These are phyloP conservation scores for Siderastrea siderea DNA, from an alignment of 92 coral and sea anemone genomes.

Conservation along the genomic window DNA sequence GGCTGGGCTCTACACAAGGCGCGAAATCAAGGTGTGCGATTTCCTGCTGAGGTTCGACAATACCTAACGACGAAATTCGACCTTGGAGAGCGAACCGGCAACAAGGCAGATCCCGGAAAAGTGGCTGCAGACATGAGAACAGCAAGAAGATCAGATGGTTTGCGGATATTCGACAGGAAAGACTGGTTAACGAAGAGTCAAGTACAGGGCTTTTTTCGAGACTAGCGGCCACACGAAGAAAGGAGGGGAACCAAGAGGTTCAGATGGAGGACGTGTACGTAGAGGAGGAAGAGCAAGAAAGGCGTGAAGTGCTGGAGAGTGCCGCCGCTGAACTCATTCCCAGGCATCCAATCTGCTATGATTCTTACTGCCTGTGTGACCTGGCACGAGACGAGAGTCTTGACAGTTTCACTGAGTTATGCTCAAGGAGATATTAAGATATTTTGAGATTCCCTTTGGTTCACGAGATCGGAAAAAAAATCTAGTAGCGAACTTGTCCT, in stretches of 20 bases:
- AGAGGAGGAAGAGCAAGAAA: slow-evolving; percentile 62
- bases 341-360: slow-evolving; percentile 67
- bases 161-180: slow-evolving; percentile 47
- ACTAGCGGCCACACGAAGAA: slow-evolving; percentile 54
- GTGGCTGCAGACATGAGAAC: slow-evolving; percentile 66
- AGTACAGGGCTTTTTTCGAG: slow-evolving; percentile 48
- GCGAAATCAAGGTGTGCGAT: slow-evolving; percentile 37
- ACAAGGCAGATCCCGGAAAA: slow-evolving; percentile 52
- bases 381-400: slow-evolving; percentile 41
- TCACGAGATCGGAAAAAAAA: slow-evolving; percentile 54
- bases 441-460: slow-evolving; percentile 50
- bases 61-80: slow-evolving; percentile 58
- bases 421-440: slow-evolving; percentile 49
- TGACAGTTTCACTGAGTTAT: slow-evolving; percentile 41
- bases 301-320: slow-evolving; percentile 30
- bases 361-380: slow-evolving; percentile 65
- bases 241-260: slow-evolving; percentile 28
- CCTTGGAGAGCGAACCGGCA: slow-evolving; percentile 67
- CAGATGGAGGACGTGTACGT: slow-evolving; percentile 41
- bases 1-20: slow-evolving; percentile 65
- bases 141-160: slow-evolving; percentile 41
- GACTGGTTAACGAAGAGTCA: slow-evolving; percentile 50
- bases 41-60: slow-evolving; percentile 26
- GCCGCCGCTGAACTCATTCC: slow-evolving; percentile 53
- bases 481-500: slow-evolving; percentile 21